Evolutionary conservation across 2,888 invertebrate genomes (phyloP).

Genomic region (Laspeyria flexula): DNA sequence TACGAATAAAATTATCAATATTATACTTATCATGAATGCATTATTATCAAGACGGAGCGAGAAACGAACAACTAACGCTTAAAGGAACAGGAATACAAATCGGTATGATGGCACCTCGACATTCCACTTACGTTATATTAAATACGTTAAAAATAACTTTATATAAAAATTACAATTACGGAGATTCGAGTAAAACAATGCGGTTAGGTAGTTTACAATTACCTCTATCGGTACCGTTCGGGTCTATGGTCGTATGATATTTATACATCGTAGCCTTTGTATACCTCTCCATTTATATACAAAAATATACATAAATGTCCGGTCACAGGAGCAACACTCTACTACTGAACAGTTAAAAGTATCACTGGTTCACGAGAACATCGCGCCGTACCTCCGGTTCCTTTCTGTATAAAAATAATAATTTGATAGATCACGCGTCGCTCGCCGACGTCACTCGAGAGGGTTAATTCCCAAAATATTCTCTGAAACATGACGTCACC

Average conservation of each 20-base stretch:
- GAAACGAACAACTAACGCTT: conserved; percentile 57
- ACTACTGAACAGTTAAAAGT: conserved; percentile 53
- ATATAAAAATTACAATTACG: conserved; percentile 80
- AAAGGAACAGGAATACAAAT: conserved; percentile 74
- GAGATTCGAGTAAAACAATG: conserved; percentile 81
- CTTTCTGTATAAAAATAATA: conserved; percentile 73
- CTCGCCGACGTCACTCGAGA: no score
- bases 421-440: conserved; percentile 59
- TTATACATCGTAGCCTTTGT: conserved; percentile 74
- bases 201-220: conserved; percentile 58
- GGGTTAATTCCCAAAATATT: no score
- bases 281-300: conserved; percentile 80
- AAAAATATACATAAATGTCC: conserved; percentile 83
- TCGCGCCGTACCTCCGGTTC: conserved; percentile 46
- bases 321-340: conserved; percentile 57
- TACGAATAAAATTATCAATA: conserved; percentile 45
- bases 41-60: conserved; percentile 45
- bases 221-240: conserved; percentile 57
- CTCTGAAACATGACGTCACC: no score
- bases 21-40: conserved; percentile 42
- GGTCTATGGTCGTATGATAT: conserved; percentile 70
- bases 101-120: conserved; percentile 84
- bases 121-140: conserved; percentile 76
- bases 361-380: conserved; percentile 55
- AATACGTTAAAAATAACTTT: conserved; percentile 76